Conservation (phyloP, 1,140 invertebrate genomes). For the Camponotus vicinus region DNA sequence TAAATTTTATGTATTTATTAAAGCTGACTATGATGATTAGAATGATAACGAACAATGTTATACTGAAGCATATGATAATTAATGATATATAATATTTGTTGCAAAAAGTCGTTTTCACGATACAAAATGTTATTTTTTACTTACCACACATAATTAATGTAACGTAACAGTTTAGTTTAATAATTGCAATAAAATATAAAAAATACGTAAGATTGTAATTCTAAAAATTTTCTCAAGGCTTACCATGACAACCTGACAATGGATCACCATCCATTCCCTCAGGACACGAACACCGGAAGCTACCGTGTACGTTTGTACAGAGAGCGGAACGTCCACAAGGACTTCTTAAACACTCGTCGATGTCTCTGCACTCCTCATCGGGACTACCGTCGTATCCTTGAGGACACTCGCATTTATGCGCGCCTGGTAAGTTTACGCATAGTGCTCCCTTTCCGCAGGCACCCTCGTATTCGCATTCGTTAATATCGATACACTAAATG, state of each 20-base stretch:
- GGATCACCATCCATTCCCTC: conserved; percentile 93
- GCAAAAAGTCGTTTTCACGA: neutral
- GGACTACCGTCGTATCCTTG: conserved; percentile 92
- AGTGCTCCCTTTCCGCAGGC: conserved; percentile 93
- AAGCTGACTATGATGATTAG: neutral
- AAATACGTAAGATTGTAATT: neutral
- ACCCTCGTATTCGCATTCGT: conserved; percentile 92
- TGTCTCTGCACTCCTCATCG: conserved; percentile 89
- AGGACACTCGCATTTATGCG: conserved; percentile 93
- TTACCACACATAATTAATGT: neutral
- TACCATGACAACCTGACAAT: conserved; percentile 90
- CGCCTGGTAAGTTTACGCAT: conserved; percentile 93
- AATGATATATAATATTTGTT: neutral
- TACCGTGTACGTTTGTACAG: conserved; percentile 91
- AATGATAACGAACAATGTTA: neutral
- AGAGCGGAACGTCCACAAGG: conserved; percentile 91
- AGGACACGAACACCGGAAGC: conserved; percentile 92
- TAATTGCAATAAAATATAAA: neutral
- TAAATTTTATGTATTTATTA: neutral
- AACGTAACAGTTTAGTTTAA: neutral
- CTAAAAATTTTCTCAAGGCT: conserved; percentile 63
- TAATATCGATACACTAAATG: conserved; percentile 91
- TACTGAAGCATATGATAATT: conserved; percentile 13
- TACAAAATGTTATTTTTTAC: neutral
- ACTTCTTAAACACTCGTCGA: conserved; percentile 90